These are phyloP conservation scores for Pristionchus fissidentatus DNA, from an alignment of 2,888 invertebrate species.

Conservation along the genomic window DNA sequence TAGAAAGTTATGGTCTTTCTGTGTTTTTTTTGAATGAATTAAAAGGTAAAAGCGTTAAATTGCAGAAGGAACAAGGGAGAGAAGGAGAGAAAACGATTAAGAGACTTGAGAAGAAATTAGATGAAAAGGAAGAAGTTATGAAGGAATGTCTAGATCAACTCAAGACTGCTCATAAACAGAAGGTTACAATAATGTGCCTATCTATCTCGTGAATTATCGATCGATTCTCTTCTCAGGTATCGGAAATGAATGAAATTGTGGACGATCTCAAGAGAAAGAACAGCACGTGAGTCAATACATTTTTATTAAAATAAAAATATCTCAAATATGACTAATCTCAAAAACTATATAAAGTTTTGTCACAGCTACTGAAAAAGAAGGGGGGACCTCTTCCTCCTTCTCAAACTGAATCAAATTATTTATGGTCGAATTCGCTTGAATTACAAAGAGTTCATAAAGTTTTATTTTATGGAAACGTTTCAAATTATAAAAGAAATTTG, in stretches of 20 bases:
- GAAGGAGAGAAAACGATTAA: conserved; percentile 62
- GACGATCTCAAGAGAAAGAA: conserved; percentile 62
- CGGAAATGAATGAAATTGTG: conserved; percentile 66
- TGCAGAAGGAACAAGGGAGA: conserved; percentile 69
- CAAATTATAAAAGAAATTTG: no score
- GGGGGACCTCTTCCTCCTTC: neutral
- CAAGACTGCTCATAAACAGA: conserved; percentile 68
- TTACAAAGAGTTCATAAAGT: no score
- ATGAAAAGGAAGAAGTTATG: conserved; percentile 71
- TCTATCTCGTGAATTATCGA: neutral
- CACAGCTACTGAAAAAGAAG: no score
- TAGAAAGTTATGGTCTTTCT: no score
- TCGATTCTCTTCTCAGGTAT: conserved; percentile 43
- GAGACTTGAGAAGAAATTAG: conserved; percentile 69
- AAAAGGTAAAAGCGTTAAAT: neutral
- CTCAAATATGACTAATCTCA: no score
- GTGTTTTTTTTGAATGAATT: conserved; percentile 39
- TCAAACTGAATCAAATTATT: no score
- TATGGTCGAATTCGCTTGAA: no score
- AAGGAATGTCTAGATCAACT: conserved; percentile 71
- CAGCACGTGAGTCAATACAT: conserved; percentile 55
- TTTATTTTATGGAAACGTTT: no score
- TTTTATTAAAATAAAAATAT: no score
- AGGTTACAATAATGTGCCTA: conserved; percentile 23
- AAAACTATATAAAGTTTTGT: no score